Percentiles rank a stretch among this genome's conserved stretches.
Conservation (phyloP, 2,797 vertebrate species). For the Cephalopachus bancanus region DNA sequence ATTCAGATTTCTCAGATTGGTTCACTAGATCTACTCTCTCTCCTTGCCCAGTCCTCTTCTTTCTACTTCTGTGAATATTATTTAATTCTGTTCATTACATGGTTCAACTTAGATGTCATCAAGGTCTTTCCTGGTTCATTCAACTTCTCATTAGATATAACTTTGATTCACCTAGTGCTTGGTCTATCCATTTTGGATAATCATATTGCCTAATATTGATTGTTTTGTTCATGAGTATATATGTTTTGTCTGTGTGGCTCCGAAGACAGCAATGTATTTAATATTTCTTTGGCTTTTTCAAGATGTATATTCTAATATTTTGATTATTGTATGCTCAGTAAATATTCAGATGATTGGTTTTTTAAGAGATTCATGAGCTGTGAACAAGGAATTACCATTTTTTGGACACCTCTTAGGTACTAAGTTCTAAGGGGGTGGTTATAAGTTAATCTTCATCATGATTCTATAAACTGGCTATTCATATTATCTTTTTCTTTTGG, state of each 20-base stretch:
- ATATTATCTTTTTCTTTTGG: not conserved
- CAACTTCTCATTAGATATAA: not conserved
- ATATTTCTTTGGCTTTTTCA: slow-evolving; percentile 6
- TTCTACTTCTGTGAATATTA: not conserved
- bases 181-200: not conserved
- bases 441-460: not conserved
- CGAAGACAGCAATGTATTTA: not conserved
- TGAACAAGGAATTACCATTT: not conserved
- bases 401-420: not conserved
- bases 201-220: not conserved
- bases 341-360: not conserved
- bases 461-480: not conserved
- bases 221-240: not conserved
- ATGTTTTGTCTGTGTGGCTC: not conserved
- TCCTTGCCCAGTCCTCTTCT: not conserved
- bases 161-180: not conserved
- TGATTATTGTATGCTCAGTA: not conserved
- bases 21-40: not conserved
- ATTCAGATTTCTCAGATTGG: not conserved
- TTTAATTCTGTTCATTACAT: not conserved
- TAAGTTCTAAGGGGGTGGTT: not conserved
- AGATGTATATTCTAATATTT: not conserved
- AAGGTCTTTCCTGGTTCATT: not conserved
- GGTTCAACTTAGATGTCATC: not conserved
- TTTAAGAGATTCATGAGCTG: not conserved